Evolutionary conservation across 2,113 vertebrate genomes (phyloP), one percentile per base, ranked within the genome.

Genomic region (Hemiscyllium ocellatum): DNA sequence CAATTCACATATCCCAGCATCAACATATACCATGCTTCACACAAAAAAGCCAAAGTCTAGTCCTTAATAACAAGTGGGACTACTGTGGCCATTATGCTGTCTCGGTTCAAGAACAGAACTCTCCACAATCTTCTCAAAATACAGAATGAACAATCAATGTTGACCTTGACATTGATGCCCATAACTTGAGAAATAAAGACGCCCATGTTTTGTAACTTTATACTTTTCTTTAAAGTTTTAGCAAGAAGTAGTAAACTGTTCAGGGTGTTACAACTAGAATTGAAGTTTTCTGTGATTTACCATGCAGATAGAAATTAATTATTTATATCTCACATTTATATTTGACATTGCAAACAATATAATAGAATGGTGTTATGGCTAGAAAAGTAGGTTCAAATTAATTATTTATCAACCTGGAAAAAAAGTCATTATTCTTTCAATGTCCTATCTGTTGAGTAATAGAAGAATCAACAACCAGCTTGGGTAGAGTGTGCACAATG

Each of bases 401-500:
- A 95, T 95, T 95, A 50, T 95, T 66, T 42, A 95, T 10, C 42
- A 50, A 69, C 24, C 37, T 95, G 68, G 72, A 70, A 70, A 94
- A 94, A 95, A 52, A 47, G 26, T 29, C 37, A 95, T 95, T 42
- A 72, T 72, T 72, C 93, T 72, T 95, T 72, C 68, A 95, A 91
- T n/a, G 52, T 65, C 37, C 56, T 20, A 2, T 66, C 89, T 37
- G 13, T 66, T 7, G 93, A 72, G 93, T 50, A 70, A 95, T 50
- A 47, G 70, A 47, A 70, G 19, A 6, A 37, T 68, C 61, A 69
- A 42, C 90, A 29, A 66, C n/a, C 13, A 20, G 56, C 61, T 91
- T 66, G 29, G 4, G 24, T 8, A 42, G 50, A 20, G 52, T 47
- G 50, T 50, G 47, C 22, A 86, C 20, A 2, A 29, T 61, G 26